phyloP scores from a whole-genome alignment of 2,888 invertebrate species.

The Cephus pulcher region DNA sequence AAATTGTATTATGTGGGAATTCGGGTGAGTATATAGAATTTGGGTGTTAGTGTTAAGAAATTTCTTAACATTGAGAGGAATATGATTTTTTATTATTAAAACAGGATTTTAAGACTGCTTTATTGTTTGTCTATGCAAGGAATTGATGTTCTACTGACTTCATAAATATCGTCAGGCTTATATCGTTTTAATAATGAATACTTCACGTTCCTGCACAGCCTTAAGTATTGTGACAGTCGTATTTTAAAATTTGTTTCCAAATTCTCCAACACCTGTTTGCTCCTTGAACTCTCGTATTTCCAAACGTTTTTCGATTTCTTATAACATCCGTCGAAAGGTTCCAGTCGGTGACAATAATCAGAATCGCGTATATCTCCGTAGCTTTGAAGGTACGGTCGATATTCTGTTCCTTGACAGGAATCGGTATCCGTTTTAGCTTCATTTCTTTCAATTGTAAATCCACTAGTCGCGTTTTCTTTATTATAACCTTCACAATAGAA shows the following conservation, averaged over 20 bases:
- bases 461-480: not conserved
- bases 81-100: not conserved
- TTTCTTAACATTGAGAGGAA: not conserved
- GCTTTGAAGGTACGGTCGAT: not conserved
- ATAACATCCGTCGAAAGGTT: slow-evolving; percentile 19
- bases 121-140: slow-evolving; percentile 15
- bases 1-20: no score
- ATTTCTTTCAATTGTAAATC: not conserved
- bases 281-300: not conserved
- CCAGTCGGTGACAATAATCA: not conserved
- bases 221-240: slow-evolving; percentile 45
- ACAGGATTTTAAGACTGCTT: not conserved
- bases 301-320: not conserved
- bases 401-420: not conserved
- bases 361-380: not conserved
- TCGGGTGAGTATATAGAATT: no score
- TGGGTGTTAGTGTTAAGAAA: not conserved
- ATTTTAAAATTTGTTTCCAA: slow-evolving; percentile 38
- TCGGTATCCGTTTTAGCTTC: not conserved
- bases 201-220: slow-evolving; percentile 44
- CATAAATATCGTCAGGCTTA: slow-evolving; percentile 30
- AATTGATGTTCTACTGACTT: slow-evolving; percentile 29
- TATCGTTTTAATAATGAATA: slow-evolving; percentile 37
- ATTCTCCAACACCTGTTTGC: slow-evolving; percentile 12
- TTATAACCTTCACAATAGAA: not conserved